Percentiles rank a stretch among this genome's conserved stretches.
These are phyloP conservation scores for Tipula helvola DNA, from an alignment of 2,888 invertebrate species.

Conservation along the genomic window DNA sequence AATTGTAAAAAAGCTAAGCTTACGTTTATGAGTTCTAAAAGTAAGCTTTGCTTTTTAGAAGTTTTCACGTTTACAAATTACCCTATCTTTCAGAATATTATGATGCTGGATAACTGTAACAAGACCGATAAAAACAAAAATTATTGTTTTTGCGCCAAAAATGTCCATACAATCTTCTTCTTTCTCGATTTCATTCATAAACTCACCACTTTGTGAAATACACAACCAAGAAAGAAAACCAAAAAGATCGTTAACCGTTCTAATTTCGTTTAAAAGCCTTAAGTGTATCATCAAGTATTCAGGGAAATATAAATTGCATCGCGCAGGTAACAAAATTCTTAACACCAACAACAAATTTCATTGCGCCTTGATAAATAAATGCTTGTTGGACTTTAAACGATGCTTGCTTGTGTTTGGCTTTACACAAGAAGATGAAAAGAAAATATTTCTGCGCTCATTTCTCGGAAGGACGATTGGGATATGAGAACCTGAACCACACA, in stretches of 20 bases:
- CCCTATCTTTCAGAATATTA: too few relatives aligned
- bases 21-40: too few relatives aligned
- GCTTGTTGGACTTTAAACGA: background rate
- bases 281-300: background rate
- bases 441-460: background rate
- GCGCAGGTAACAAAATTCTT: background rate
- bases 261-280: background rate
- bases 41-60: too few relatives aligned
- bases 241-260: background rate
- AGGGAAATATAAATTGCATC: background rate
- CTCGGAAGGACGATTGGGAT: background rate
- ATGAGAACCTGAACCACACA: background rate
- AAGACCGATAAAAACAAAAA: too few relatives aligned
- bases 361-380: background rate
- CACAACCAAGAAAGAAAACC: background rate
- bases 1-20: too few relatives aligned
- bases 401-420: background rate
- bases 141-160: too few relatives aligned
- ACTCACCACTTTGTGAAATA: background rate
- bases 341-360: background rate
- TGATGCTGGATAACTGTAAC: too few relatives aligned
- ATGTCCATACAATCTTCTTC: too few relatives aligned
- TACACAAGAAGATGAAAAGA: background rate
- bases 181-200: background rate
- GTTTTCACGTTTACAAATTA: too few relatives aligned